Evolutionary conservation across 1,140 invertebrate genomes (phyloP).

Genomic region (Tribolium castaneum): DNA sequence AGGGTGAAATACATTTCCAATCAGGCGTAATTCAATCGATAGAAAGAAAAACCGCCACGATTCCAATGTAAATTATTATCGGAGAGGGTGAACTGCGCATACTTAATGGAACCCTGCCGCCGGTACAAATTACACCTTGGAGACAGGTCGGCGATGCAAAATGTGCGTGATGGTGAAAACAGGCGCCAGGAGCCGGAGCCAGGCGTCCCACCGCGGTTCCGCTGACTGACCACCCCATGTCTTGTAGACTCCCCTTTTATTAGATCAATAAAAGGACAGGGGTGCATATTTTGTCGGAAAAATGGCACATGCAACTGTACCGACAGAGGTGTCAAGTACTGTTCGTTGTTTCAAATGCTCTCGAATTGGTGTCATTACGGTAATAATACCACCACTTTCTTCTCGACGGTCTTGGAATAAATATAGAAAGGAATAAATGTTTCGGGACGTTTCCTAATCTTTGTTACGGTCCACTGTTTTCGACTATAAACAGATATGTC

Average conservation of each 20-base stretch:
- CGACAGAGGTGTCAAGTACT: background rate
- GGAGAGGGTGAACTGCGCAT: background rate
- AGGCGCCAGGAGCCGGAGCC: constrained; percentile 25
- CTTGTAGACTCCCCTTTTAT: constrained; percentile 46
- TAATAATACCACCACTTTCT: background rate
- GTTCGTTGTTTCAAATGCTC: background rate
- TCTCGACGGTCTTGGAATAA: background rate
- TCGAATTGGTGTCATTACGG: background rate
- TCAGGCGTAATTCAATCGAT: constrained; percentile 12
- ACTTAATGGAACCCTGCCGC: constrained; percentile 1
- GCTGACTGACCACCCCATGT: constrained; percentile 54
- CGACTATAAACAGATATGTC: too few relatives aligned
- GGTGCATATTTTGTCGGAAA: constrained; percentile 48
- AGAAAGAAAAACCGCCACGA: too few relatives aligned
- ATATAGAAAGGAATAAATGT: too few relatives aligned
- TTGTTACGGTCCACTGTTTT: too few relatives aligned
- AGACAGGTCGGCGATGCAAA: constrained; percentile 22
- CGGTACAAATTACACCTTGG: constrained; percentile 28
- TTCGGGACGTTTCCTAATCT: too few relatives aligned
- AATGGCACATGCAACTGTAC: constrained; percentile 35
- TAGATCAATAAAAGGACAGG: constrained; percentile 50
- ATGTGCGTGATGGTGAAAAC: constrained; percentile 15
- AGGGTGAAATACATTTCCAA: constrained; percentile 40
- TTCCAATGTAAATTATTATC: too few relatives aligned
- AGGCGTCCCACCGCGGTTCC: constrained; percentile 47